Conservation (phyloP, 2,888 invertebrate species). For the Thereva nobilitata region DNA sequence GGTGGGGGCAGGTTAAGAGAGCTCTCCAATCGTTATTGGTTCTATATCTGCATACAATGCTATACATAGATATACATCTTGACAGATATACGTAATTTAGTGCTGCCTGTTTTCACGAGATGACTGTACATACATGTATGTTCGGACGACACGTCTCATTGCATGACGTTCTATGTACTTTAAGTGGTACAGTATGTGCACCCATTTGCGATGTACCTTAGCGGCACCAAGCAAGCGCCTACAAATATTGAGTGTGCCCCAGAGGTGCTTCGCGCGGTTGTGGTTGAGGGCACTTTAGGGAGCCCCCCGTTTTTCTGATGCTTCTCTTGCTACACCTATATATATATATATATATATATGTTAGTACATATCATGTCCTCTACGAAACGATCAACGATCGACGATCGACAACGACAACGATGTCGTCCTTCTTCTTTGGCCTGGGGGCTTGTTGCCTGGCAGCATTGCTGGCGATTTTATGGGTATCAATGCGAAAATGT, state of each 20-base stretch:
- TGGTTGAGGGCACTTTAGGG: not conserved
- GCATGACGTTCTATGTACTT: conserved; percentile 20
- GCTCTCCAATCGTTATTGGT: conserved; percentile 41
- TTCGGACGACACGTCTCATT: conserved; percentile 27
- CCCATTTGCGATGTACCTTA: conserved; percentile 20
- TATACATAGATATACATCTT: conserved; percentile 39
- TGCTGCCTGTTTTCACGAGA: conserved; percentile 42
- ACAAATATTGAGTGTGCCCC: too few relatives aligned
- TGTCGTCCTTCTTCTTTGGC: conserved; percentile 28
- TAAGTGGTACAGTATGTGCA: conserved; percentile 14
- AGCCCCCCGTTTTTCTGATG: not conserved
- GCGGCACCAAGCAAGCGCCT: too few relatives aligned
- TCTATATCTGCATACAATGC: conserved; percentile 35
- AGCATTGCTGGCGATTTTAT: conserved; percentile 36
- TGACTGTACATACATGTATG: conserved; percentile 19
- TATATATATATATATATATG: not conserved
- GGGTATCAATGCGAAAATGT: conserved; percentile 36
- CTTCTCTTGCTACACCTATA: conserved; percentile 10
- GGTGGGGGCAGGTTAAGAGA: conserved; percentile 36
- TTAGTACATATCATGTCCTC: conserved; percentile 24
- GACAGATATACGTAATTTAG: conserved; percentile 43
- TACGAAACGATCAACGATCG: not conserved
- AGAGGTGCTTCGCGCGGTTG: not conserved
- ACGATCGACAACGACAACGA: not conserved
- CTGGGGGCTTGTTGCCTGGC: conserved; percentile 12